A percentile compares a stretch with the other conserved stretches of the same genome.
Evolutionary conservation across 2,888 invertebrate genomes (phyloP).

Genomic region (Cistogaster globosa): DNA sequence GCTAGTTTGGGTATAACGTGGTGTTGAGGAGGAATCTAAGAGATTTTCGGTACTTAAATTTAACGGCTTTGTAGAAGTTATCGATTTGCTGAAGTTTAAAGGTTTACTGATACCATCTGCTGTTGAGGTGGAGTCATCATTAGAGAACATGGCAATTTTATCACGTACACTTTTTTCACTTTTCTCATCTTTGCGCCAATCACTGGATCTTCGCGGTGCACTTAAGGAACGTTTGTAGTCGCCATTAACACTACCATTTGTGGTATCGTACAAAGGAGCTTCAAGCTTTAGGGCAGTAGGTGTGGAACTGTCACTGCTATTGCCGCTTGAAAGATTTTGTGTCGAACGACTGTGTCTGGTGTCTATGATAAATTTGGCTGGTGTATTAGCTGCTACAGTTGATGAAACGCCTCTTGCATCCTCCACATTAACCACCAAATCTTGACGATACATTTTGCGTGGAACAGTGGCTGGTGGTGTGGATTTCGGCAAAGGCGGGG

Average conservation of each 20-base stretch:
- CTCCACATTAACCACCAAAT: constrained; percentile 81
- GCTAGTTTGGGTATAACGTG: constrained; percentile 66
- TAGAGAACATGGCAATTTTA: constrained; percentile 94
- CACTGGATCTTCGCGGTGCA: constrained; percentile 79
- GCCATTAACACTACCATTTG: background rate
- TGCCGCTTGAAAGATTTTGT: constrained; percentile 73
- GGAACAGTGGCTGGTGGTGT: constrained; percentile 82
- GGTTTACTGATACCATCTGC: constrained; percentile 58
- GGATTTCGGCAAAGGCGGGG: constrained; percentile 82
- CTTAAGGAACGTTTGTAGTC: constrained; percentile 81
- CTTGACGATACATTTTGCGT: constrained; percentile 82
- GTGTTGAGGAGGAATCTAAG: constrained; percentile 71
- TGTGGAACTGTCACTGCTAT: constrained; percentile 71
- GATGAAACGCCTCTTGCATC: constrained; percentile 75
- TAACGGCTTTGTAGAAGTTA: constrained; percentile 77
- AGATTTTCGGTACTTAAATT: constrained; percentile 83
- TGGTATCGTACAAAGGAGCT: constrained; percentile 60
- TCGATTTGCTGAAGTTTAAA: constrained; percentile 72
- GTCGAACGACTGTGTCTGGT: constrained; percentile 74
- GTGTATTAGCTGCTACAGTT: constrained; percentile 56
- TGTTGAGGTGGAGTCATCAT: constrained; percentile 78
- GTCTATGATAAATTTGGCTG: constrained; percentile 74
- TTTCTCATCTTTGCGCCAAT: constrained; percentile 89
- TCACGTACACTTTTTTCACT: constrained; percentile 92
- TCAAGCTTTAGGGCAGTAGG: constrained; percentile 72